Conservation (phyloP, 2,797 vertebrate genomes). For the Argya squamiceps region DNA sequence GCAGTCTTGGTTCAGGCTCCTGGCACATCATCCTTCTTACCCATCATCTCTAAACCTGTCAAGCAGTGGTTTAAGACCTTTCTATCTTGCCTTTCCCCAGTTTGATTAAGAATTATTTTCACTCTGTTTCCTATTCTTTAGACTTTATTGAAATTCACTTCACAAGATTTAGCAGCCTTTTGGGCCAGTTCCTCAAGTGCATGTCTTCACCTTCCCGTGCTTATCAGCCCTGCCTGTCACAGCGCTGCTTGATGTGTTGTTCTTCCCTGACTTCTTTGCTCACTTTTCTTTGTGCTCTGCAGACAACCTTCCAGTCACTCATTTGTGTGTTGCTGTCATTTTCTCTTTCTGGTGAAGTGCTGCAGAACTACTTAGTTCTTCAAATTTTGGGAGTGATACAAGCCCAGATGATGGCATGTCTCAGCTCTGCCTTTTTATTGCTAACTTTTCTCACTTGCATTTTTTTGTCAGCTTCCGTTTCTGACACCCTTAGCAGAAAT, state of each 20-base stretch:
- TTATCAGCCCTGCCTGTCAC: not conserved
- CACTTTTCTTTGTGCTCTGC: not conserved
- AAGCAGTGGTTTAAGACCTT: not conserved
- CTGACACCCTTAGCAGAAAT: not conserved
- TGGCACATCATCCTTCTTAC: not conserved
- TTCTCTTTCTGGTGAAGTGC: not conserved
- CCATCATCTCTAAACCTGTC: not conserved
- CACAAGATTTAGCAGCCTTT: slow-evolving; percentile 5
- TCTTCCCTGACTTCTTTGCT: not conserved
- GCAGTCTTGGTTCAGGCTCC: not conserved
- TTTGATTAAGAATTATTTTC: slow-evolving; percentile 35
- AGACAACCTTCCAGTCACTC: not conserved
- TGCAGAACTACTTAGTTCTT: not conserved
- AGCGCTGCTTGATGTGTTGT: not conserved
- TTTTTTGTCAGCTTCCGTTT: not conserved
- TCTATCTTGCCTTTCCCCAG: not conserved
- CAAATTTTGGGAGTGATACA: not conserved
- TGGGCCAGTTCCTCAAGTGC: not conserved
- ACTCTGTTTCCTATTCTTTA: not conserved
- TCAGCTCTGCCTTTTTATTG: not conserved
- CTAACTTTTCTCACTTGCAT: not conserved
- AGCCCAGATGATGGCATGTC: not conserved
- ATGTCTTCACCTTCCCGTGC: not conserved
- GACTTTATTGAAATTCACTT: not conserved
- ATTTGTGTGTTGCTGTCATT: not conserved